Percentiles rank a stretch among this genome's conserved stretches.
These are phyloP conservation scores for Ictidomys tridecemlineatus DNA, from an alignment of 2,113 vertebrate species.

Conservation along the genomic window DNA sequence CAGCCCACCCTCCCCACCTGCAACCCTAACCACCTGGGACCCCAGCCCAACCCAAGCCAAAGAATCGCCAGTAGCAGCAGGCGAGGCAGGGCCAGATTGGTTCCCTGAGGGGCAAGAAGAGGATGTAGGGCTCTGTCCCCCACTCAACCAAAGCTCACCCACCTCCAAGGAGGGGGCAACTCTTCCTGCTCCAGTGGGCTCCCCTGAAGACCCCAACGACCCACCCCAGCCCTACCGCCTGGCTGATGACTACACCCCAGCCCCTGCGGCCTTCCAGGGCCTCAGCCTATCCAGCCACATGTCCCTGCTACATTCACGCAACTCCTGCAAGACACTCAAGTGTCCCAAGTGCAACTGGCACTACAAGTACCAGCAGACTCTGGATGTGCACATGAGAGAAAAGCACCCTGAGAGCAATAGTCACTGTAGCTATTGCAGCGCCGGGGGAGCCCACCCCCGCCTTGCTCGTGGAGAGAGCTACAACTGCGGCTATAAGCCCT, in stretches of 20 bases:
- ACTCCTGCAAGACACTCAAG: conserved; percentile 88
- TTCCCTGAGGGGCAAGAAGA: conserved; percentile 77
- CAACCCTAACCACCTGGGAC: conserved; percentile 73
- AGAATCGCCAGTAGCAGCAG: conserved; percentile 74
- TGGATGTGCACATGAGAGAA: conserved; percentile 88
- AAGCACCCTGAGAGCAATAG: conserved; percentile 86
- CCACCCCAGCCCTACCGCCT: conserved; percentile 77
- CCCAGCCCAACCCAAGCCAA: conserved; percentile 83
- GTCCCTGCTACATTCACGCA: conserved; percentile 86
- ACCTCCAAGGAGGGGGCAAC: conserved; percentile 76
- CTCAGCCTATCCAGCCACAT: conserved; percentile 86
- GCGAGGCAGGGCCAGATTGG: conserved; percentile 77
- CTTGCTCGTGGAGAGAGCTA: conserved; percentile 86
- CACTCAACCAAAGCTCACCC: conserved; percentile 84
- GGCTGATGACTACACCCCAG: conserved; percentile 72
- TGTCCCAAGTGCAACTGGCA: conserved; percentile 90
- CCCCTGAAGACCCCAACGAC: conserved; percentile 71
- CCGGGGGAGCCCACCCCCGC: conserved; percentile 83
- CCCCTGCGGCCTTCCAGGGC: conserved; percentile 81
- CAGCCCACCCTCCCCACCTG: conserved; percentile 64
- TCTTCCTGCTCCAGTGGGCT: conserved; percentile 63
- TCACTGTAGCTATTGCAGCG: conserved; percentile 86
- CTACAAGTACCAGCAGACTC: conserved; percentile 88
- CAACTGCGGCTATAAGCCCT: conserved; percentile 88
- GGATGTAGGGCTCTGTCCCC: conserved; percentile 75